Conservation (phyloP, 2,888 invertebrate genomes). For the Chydorus sphaericus region DNA sequence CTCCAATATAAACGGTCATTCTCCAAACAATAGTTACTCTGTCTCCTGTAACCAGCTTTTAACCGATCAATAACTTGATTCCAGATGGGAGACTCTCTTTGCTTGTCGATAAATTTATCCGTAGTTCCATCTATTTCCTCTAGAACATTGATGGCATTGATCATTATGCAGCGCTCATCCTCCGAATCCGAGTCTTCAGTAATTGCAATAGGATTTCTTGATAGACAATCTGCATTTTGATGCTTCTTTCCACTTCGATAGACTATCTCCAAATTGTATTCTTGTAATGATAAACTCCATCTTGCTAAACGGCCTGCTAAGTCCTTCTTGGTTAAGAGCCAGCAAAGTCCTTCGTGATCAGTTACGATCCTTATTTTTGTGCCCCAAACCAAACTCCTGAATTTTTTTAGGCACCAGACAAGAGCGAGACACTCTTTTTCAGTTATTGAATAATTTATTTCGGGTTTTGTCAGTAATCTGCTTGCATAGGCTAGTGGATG, state of each 20-base stretch:
- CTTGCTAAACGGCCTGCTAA: conserved; percentile 15
- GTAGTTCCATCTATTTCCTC: no score
- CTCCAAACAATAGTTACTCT: background rate
- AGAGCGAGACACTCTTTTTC: conserved; percentile 29
- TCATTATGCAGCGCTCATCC: no score
- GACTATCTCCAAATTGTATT: conserved; percentile 18
- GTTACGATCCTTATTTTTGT: conserved; percentile 25
- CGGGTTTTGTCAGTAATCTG: conserved; percentile 23
- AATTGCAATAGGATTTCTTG: conserved; percentile 16
- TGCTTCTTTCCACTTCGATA: conserved; percentile 18
- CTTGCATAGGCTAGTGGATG: conserved; percentile 24
- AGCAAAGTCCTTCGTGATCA: conserved; percentile 24
- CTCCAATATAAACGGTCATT: background rate
- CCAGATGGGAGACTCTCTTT: background rate
- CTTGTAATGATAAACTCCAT: conserved; percentile 18
- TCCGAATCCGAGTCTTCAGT: background rate
- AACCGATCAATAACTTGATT: no score
- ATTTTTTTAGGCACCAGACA: conserved; percentile 23
- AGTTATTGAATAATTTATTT: conserved; percentile 26
- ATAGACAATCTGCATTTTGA: conserved; percentile 19
- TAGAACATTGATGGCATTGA: no score
- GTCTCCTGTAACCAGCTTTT: background rate
- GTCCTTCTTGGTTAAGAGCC: conserved; percentile 17
- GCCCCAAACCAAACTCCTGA: conserved; percentile 26
- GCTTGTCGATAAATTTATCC: background rate